Evolutionary conservation across 1,140 invertebrate species (phyloP).

Genomic region (Cotesia glomerata): DNA sequence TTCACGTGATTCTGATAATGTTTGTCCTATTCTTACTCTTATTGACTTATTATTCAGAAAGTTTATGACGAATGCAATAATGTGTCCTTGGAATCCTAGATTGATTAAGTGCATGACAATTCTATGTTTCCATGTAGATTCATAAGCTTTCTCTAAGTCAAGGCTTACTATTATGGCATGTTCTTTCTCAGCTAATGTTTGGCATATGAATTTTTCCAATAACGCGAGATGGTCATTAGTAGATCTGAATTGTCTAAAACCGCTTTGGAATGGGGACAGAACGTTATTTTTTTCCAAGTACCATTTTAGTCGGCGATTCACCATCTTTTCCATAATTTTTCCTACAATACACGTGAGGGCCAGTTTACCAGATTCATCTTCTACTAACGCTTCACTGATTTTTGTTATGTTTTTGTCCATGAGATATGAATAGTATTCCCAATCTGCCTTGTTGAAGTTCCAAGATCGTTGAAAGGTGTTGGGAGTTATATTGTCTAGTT

Average conservation of each 20-base stretch:
- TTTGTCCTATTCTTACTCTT: too few relatives aligned
- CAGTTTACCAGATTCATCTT: too few relatives aligned
- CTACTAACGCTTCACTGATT: too few relatives aligned
- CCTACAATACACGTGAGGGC: not conserved
- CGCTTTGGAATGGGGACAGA: slow-evolving; percentile 24
- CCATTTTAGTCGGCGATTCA: slow-evolving; percentile 25
- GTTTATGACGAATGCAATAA: too few relatives aligned
- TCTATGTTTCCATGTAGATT: slow-evolving; percentile 33
- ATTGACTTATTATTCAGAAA: too few relatives aligned
- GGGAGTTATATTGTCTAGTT: too few relatives aligned
- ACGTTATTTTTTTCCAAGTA: slow-evolving; percentile 30
- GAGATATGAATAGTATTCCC: too few relatives aligned
- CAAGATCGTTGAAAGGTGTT: too few relatives aligned
- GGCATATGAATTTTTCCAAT: slow-evolving; percentile 30
- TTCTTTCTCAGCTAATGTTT: slow-evolving; percentile 35
- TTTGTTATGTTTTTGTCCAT: too few relatives aligned
- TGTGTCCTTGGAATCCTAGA: too few relatives aligned
- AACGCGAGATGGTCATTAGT: slow-evolving; percentile 34
- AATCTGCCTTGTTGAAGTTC: too few relatives aligned
- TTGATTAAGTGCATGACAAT: not conserved
- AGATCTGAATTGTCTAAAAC: slow-evolving; percentile 34
- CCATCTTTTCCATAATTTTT: slow-evolving; percentile 22
- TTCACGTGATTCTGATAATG: too few relatives aligned
- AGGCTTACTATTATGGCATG: slow-evolving; percentile 34
- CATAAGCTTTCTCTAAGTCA: slow-evolving; percentile 43